Conservation (phyloP, 1,140 invertebrate genomes). For the Camponotus floridanus region DNA sequence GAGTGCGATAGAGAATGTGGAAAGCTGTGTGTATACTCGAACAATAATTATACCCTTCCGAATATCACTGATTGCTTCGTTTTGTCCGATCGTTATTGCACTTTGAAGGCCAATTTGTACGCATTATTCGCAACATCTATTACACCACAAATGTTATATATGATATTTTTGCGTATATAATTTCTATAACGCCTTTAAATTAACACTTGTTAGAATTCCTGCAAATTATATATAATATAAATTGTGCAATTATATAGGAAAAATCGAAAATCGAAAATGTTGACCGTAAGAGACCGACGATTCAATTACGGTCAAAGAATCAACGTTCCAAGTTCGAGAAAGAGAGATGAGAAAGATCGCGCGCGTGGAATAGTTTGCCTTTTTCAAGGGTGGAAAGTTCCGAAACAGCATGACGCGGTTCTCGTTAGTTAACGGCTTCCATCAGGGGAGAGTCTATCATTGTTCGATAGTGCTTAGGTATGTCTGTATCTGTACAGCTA, state of each 20-base stretch:
- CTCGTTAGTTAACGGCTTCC: slow-evolving; percentile 22
- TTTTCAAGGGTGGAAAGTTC: slow-evolving; percentile 54
- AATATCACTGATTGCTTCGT: slow-evolving; percentile 6
- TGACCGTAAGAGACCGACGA: not conserved
- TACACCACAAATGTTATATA: not conserved
- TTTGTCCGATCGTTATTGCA: slow-evolving; percentile 30
- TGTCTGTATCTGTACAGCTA: slow-evolving; percentile 3
- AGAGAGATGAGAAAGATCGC: slow-evolving; percentile 8
- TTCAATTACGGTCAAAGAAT: slow-evolving; percentile 28
- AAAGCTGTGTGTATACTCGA: slow-evolving; percentile 12
- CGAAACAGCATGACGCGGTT: slow-evolving; percentile 38
- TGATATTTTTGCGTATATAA: too few relatives aligned
- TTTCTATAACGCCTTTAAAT: not conserved
- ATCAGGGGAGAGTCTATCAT: slow-evolving; percentile 22
- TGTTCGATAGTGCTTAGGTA: slow-evolving; percentile 34
- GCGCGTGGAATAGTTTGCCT: slow-evolving; percentile 21
- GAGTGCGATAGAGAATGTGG: slow-evolving; percentile 23
- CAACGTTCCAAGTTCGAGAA: not conserved
- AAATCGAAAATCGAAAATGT: not conserved
- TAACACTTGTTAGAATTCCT: not conserved
- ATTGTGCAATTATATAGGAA: not conserved
- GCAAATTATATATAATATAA: not conserved
- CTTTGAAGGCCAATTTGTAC: slow-evolving; percentile 3
- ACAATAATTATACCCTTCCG: slow-evolving; percentile 31
- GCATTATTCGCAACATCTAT: slow-evolving; percentile 21